phyloP scores from a whole-genome alignment of 2,113 vertebrate genomes.

The Indicator indicator region DNA sequence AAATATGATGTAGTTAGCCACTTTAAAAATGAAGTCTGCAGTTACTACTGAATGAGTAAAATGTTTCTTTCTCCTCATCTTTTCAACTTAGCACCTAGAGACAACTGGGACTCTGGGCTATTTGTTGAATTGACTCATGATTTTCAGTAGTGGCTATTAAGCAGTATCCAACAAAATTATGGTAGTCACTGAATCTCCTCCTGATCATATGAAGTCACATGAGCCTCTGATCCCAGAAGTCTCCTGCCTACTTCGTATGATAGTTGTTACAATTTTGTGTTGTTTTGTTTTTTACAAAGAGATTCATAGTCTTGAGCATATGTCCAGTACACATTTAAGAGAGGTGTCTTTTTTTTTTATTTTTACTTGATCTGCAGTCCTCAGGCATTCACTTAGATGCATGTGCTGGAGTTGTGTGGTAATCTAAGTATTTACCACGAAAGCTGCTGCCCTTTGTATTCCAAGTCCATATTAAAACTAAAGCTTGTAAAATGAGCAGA shows the following conservation, averaged over 20 bases:
- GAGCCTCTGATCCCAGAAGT: conserved; percentile 9
- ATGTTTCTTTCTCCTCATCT: neutral
- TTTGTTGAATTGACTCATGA: neutral
- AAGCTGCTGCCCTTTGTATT: neutral
- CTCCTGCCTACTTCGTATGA: neutral
- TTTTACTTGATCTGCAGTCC: neutral
- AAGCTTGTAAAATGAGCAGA: neutral
- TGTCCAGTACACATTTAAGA: neutral
- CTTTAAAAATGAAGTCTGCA: neutral
- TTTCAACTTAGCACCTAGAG: neutral
- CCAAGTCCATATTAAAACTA: neutral
- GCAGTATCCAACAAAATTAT: neutral
- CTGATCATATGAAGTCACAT: neutral
- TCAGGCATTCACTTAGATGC: neutral
- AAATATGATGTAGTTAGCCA: neutral
- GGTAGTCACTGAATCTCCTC: neutral
- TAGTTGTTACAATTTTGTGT: neutral
- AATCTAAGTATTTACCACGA: neutral
- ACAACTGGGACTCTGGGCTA: neutral
- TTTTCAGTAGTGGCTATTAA: neutral
- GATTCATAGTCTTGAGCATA: neutral
- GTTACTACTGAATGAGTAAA: neutral
- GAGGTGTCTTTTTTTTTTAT: neutral
- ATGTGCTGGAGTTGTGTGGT: neutral
- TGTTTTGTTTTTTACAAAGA: neutral